Evolutionary conservation across 2,797 vertebrate genomes (phyloP).

Genomic region (Microchirus variegatus): DNA sequence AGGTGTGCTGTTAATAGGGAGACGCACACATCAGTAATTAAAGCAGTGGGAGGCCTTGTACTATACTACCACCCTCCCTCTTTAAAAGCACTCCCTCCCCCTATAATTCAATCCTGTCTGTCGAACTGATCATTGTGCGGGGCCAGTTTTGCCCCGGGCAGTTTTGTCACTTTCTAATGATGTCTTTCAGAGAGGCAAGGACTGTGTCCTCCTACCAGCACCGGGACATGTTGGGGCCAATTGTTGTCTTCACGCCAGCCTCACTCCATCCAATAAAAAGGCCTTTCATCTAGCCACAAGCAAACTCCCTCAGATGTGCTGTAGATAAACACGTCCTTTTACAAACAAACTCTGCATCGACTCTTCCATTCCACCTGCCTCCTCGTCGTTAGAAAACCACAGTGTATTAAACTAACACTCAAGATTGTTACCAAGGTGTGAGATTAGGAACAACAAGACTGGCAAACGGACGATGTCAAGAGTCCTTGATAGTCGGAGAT

Average conservation of each 20-base stretch:
- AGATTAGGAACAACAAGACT: no score
- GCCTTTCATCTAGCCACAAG: constrained; percentile 45
- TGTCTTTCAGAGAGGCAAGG: constrained; percentile 74
- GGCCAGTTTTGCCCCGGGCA: constrained; percentile 83
- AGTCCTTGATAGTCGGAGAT: no score
- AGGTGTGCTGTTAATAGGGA: constrained; percentile 81
- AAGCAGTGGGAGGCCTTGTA: constrained; percentile 83
- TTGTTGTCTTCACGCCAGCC: constrained; percentile 61
- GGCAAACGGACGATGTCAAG: no score
- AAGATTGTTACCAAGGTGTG: no score
- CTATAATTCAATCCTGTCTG: constrained; percentile 74
- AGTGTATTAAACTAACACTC: no score
- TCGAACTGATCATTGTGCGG: constrained; percentile 83
- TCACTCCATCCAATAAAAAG: constrained; percentile 50
- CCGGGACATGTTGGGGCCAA: constrained; percentile 71
- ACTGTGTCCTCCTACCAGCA: constrained; percentile 63
- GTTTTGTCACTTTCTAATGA: constrained; percentile 86
- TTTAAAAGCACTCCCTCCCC: constrained; percentile 58
- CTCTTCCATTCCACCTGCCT: no score
- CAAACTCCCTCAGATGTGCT: constrained; percentile 25
- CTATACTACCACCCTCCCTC: constrained; percentile 63
- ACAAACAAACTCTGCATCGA: no score
- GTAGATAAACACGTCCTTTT: constrained; percentile 11
- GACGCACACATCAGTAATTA: constrained; percentile 86
- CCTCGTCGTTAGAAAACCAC: no score